Evolutionary conservation across 1,140 invertebrate species (phyloP), one percentile per base, ranked within the genome.

Genomic region (Aphelenchoides avenae): DNA sequence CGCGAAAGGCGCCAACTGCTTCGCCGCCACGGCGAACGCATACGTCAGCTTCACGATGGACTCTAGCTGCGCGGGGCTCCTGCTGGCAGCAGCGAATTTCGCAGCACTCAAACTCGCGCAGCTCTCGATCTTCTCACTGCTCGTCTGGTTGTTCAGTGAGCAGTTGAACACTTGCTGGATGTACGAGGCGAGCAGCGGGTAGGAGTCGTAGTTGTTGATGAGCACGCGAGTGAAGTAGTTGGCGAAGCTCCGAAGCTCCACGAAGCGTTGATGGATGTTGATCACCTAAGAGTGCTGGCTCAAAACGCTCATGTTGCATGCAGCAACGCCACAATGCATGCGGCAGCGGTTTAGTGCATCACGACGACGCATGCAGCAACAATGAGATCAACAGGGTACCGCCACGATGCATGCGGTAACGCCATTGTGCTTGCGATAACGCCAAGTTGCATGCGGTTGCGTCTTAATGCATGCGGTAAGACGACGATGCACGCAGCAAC

Each of bases 161-260:
- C 64, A 64, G 34, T 68, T 52, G 5, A 51, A 50, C 30, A 71
- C 64, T 34, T 74, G 68, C 44, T 71, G 57, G 33, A 75, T 56
- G 36, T 73, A 74, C 13, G 66, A 42, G 22, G 55, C 51, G 7
- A 71, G 33, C n/a, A 74, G 57, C 9, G 67, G 46, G 42, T 73
- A 74, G 15, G 69, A 70, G 20, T 72, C 57, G 68, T 62, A 70
- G 44, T 74, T 74, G 30, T 72, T 68, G 13, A 51, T 48, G 9
- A 74, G 46, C 20, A 74, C 61, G 26, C 71, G 61, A 34, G 73
- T 42, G 48, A 73, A 76, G 48, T 73, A 73, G 20, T 68, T 58
- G 27, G 58, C 62, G 51, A 73, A 73, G 40, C 67, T 63, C 6
- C 57, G 56, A 13, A 73, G 48, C 29, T 70, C 31, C 11, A n/a